Conservation (phyloP, 2,888 invertebrate species). For the Dinocampus coccinellae region DNA sequence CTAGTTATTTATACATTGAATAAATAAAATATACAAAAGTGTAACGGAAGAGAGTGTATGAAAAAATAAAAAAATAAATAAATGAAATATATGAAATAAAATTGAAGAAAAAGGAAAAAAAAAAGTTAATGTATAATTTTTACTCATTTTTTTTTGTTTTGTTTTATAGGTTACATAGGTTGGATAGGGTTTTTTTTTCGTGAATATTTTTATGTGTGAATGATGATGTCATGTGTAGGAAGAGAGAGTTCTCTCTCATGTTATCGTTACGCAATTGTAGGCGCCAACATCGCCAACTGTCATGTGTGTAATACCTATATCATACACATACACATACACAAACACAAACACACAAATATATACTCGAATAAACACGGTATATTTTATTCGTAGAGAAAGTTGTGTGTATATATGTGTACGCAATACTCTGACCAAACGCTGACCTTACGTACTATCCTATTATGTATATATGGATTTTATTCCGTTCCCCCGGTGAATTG, state of each 20-base stretch:
- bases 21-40: neutral
- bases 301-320: conserved; percentile 24
- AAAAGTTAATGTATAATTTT: neutral
- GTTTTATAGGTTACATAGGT: conserved; percentile 22
- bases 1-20: too few species aligned
- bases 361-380: conserved; percentile 20
- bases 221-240: conserved; percentile 67
- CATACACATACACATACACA: too few species aligned
- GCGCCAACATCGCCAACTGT: conserved; percentile 22
- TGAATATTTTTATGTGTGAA: conserved; percentile 27
- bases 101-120: too few species aligned
- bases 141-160: neutral
- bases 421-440: conserved; percentile 57
- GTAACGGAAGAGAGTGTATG: too few species aligned
- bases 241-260: conserved; percentile 62
- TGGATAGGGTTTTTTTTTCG: conserved; percentile 25
- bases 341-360: too few species aligned
- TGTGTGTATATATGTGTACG: conserved; percentile 40
- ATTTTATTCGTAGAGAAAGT: conserved; percentile 55
- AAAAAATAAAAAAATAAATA: too few species aligned
- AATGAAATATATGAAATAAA: too few species aligned
- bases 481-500: neutral
- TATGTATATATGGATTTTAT: neutral
- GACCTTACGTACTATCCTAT: conserved; percentile 63
- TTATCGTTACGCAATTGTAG: conserved; percentile 65